Evolutionary conservation across 1,140 invertebrate genomes (phyloP), one percentile per base, ranked within the genome.

Genomic region (Tetramorium alpestre): DNA sequence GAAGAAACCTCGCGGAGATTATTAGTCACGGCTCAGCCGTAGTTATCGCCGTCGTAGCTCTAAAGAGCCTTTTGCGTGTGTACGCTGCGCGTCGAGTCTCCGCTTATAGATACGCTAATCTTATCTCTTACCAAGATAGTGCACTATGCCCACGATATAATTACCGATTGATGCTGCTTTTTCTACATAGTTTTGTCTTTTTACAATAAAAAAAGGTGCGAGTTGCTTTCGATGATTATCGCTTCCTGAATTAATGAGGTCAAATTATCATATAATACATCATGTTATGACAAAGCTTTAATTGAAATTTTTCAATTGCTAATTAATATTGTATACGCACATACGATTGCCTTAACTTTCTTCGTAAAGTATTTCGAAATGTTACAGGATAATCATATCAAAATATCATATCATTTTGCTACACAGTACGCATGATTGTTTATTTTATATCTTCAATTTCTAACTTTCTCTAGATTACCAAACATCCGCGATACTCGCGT

Each of bases 101-200:
- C 86, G 75, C 88, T 87, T 60, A 82, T 85, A 73, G 80, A 87
- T 89, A 69, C 49, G 88, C 88, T 91, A 91, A 91, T 91, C 89
- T 92, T 90, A 91, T 92, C 92, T 86, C 51, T 62, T 28, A 47
- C 38, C 33, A 73, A 89, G 89, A 91, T 92, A 92, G 38, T 88
- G 90, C 58, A 84, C 44, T 62, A 73, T 85, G 85, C 58, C 64
- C 62, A 76, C 56, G 86, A 90, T 90, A 90, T 89, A 87, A 88
- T 88, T 75, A 78, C 49, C 41, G 25, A 28, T 89, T 33, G 64
- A 75, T 73, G 33, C 54, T 70, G 62, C 22, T 89, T 72, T 87
- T 62, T 82, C 51, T 28, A 69, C 44, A 76, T 64, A 80, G 38
- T 28, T n/a, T 28, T 28, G 41, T 89, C 51, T 33, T 38, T 33